Evolutionary conservation across 2,113 vertebrate genomes (phyloP).

Genomic region (Callocephalon fimbriatum): DNA sequence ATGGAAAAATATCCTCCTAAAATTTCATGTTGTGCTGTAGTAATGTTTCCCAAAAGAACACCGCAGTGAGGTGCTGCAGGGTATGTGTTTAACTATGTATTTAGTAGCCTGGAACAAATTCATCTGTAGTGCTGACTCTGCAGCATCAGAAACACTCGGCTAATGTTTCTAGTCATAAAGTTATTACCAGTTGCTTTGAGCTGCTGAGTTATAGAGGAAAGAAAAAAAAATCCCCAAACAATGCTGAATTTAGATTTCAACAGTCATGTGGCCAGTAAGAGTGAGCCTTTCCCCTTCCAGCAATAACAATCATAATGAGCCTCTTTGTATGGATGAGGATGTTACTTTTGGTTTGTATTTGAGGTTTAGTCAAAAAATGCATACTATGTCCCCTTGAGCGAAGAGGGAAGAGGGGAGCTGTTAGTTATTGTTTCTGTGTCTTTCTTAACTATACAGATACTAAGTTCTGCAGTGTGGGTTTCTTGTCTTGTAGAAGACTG

Average conservation of each 20-base stretch:
- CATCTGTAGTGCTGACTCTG: not conserved
- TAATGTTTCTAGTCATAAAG: conserved; percentile 3
- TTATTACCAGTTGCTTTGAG: conserved; percentile 7
- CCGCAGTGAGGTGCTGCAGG: not conserved
- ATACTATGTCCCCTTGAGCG: conserved; percentile 36
- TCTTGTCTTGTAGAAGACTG: not conserved
- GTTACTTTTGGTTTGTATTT: conserved; percentile 69
- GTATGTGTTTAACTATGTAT: not conserved
- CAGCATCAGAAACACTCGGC: not conserved
- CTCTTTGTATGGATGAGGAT: conserved; percentile 59
- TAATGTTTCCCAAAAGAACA: not conserved
- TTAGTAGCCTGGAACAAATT: conserved; percentile 8
- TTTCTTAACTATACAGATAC: not conserved
- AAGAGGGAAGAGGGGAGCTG: not conserved
- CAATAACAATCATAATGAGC: conserved; percentile 61
- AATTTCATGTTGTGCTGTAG: not conserved
- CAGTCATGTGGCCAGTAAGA: conserved; percentile 61
- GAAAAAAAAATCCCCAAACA: not conserved
- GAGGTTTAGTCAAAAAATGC: conserved; percentile 70
- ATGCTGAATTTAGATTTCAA: conserved; percentile 46
- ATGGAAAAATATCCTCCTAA: not conserved
- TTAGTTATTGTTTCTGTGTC: conserved; percentile 54
- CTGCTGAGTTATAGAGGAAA: not conserved
- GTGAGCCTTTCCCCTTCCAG: conserved; percentile 63
- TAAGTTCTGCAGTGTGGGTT: not conserved